Conservation (phyloP, 2,113 vertebrate genomes). For the Nothobranchius furzeri region DNA sequence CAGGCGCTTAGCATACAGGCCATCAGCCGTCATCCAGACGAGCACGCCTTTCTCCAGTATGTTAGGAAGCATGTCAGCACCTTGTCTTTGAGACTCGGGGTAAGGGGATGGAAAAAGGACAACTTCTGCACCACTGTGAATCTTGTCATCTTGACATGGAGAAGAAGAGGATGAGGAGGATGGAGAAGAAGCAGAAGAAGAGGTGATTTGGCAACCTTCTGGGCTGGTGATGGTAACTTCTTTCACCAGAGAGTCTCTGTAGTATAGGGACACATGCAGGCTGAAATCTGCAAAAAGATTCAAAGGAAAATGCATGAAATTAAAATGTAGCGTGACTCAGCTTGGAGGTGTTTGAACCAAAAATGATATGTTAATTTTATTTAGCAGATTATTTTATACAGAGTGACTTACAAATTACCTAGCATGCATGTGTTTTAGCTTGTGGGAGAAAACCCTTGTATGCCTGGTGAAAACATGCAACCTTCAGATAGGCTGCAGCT, state of each 20-base stretch:
- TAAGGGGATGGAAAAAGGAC: conserved; percentile 92
- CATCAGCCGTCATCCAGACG: conserved; percentile 90
- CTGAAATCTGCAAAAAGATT: conserved; percentile 82
- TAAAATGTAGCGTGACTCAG: no score
- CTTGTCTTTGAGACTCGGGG: conserved; percentile 89
- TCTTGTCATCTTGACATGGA: conserved; percentile 74
- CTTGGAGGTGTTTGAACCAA: no score
- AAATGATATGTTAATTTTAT: no score
- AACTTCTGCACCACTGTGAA: conserved; percentile 83
- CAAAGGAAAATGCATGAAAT: conserved; percentile 1
- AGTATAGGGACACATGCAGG: conserved; percentile 92
- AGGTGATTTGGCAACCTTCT: conserved; percentile 92
- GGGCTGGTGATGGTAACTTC: conserved; percentile 89
- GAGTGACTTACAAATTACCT: no score
- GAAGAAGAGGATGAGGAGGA: conserved; percentile 80
- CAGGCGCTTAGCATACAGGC: conserved; percentile 93
- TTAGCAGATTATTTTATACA: no score
- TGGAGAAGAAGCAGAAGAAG: conserved; percentile 73
- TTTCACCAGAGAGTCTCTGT: conserved; percentile 91
- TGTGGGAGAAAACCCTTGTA: no score
- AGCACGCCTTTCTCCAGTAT: conserved; percentile 91
- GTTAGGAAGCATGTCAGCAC: conserved; percentile 88
- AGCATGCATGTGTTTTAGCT: no score
- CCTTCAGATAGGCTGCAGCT: no score
- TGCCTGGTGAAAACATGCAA: no score